phyloP scores from a whole-genome alignment of 2,888 invertebrate species.

The Catocala nupta region DNA sequence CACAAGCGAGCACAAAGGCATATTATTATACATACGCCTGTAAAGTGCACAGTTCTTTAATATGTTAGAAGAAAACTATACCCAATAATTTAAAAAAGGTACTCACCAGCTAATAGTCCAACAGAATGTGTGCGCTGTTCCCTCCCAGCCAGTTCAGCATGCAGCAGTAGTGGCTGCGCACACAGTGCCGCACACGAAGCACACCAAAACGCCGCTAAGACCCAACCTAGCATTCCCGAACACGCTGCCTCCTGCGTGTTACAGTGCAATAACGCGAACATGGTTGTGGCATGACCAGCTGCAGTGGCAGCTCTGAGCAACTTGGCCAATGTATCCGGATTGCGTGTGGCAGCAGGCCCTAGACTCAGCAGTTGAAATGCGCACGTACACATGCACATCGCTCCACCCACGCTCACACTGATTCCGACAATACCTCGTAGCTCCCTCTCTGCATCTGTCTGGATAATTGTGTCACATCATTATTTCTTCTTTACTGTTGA shows the following conservation, averaged over 20 bases:
- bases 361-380: conserved; percentile 73
- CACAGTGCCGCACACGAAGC: conserved; percentile 90
- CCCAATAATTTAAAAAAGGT: not conserved
- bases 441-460: conserved; percentile 80
- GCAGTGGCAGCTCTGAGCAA: conserved; percentile 76
- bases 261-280: conserved; percentile 74
- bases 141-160: conserved; percentile 89
- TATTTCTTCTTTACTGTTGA: not conserved
- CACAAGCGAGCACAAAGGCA: conserved; percentile 90
- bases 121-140: conserved; percentile 89
- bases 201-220: conserved; percentile 90
- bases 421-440: conserved; percentile 76
- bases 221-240: conserved; percentile 89
- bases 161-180: conserved; percentile 90
- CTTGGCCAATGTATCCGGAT: conserved; percentile 66
- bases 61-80: not conserved
- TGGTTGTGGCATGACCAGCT: conserved; percentile 76
- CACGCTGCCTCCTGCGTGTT: conserved; percentile 78
- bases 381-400: conserved; percentile 77
- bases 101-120: conserved; percentile 89
- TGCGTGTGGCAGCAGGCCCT: conserved; percentile 54
- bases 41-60: conserved; percentile 10
- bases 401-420: conserved; percentile 75
- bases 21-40: conserved; percentile 90
- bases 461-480: conserved; percentile 25